Conservation (phyloP, 2,113 vertebrate species). For the Pangasianodon hypophthalmus region DNA sequence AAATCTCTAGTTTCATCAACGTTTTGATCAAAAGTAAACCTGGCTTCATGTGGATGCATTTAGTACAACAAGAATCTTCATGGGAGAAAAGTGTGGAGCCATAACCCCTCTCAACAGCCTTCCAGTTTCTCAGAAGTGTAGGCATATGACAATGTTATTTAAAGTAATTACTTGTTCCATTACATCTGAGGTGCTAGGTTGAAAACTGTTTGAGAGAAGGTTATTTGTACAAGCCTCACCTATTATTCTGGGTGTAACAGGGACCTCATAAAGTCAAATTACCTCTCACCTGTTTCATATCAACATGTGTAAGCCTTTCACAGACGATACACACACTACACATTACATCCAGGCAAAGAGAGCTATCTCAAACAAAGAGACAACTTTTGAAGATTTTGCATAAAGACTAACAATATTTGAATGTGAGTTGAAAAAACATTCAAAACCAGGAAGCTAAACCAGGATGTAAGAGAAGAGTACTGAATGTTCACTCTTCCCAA, state of each 20-base stretch:
- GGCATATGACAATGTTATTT: constrained; percentile 3
- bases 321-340: background rate
- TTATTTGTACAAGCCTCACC: constrained; percentile 29
- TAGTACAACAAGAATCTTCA: background rate
- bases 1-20: background rate
- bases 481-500: background rate
- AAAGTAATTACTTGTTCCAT: constrained; percentile 14
- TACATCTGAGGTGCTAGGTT: background rate
- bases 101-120: background rate
- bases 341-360: background rate
- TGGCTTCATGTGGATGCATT: background rate
- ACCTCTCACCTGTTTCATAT: constrained; percentile 11
- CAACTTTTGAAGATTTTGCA: background rate
- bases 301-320: background rate
- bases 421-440: background rate
- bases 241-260: constrained; percentile 49
- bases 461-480: constrained; percentile 10
- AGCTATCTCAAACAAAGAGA: background rate
- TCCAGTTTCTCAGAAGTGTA: constrained; percentile 1
- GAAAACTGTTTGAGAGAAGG: background rate
- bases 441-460: background rate
- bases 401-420: background rate
- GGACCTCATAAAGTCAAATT: constrained; percentile 17
- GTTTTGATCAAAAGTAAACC: constrained; percentile 4
- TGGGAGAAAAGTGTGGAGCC: background rate